phyloP scores from a whole-genome alignment of 2,113 vertebrate genomes.

The Chascanopsetta lugubris region DNA sequence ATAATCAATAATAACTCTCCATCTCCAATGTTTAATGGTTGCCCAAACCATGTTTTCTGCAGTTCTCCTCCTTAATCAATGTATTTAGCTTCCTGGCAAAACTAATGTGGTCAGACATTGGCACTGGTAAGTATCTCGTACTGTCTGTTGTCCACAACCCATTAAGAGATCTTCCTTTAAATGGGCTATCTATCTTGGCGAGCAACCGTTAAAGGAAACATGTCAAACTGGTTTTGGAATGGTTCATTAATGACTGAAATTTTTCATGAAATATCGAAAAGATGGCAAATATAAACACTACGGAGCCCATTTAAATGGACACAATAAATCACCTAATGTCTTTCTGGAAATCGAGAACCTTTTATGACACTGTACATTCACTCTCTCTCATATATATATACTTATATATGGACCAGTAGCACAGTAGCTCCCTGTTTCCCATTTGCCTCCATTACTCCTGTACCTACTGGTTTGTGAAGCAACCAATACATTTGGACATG shows the following conservation, averaged over 20 bases:
- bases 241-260: slow-evolving; percentile 22
- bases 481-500: slow-evolving; percentile 77
- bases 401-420: slow-evolving; percentile 39
- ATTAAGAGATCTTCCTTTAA: slow-evolving; percentile 64
- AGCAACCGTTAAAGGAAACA: neutral
- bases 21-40: slow-evolving; percentile 79
- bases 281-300: slow-evolving; percentile 7
- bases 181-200: slow-evolving; percentile 63
- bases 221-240: neutral
- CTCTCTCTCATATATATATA: slow-evolving; percentile 14
- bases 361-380: slow-evolving; percentile 36
- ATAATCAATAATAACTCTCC: slow-evolving; percentile 64
- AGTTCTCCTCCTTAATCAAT: slow-evolving; percentile 48
- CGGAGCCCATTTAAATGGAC: slow-evolving; percentile 72
- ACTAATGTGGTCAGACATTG: slow-evolving; percentile 65
- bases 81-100: slow-evolving; percentile 61
- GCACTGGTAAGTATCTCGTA: slow-evolving; percentile 70
- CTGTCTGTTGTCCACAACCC: slow-evolving; percentile 30
- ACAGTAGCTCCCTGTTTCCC: slow-evolving; percentile 8
- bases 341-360: slow-evolving; percentile 26
- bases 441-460: slow-evolving; percentile 61
- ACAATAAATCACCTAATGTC: slow-evolving; percentile 24
- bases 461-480: slow-evolving; percentile 81
- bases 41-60: slow-evolving; percentile 66
- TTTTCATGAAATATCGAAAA: neutral